Evolutionary conservation across 2,888 invertebrate species (phyloP), one percentile per base, ranked within the genome.

Genomic region (Selenia dentaria): DNA sequence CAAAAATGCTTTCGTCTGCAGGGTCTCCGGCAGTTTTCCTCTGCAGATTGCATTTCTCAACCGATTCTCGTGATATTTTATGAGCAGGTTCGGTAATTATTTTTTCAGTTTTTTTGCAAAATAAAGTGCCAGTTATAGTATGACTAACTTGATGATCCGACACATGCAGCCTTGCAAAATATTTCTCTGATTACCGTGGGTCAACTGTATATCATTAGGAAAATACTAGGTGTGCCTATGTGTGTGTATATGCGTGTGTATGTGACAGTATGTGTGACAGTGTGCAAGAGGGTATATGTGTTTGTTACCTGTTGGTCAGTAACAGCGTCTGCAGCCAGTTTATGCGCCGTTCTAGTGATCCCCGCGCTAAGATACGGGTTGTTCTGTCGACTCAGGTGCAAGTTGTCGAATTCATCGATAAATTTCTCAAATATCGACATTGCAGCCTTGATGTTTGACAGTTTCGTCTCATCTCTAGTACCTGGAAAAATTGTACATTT

Each of bases 391-490:
- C 94, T 92, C 45, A 93, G 79, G 61, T 94, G 94, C 58, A 93
- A 86, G 0, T 92, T 91, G 56, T 95, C 95, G 68, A 94, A 96
- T 54, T 95, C 94, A 44, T 94, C 94, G 0, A 96, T 81, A 81
- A 95, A 96, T 57, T 93, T 92, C 67, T 96, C 95, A 57, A 96
- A 93, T 5, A 93, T 83, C 14, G 92, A 78, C 35, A 96, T 92
- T 0, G 95, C 95, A 54, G 94, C 94, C 55, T 94, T 94, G 50
- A 96, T 95, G 62, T 95, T 94, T 44, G 93, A 91, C 3, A 95
- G 83, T 67, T 96, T 96, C 9, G 94, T 94, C 64, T 95, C 94
- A 64, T 95, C 95, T 58, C 94, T 93, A 0, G 96, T 96, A 38
- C 95, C 94, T 93, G 37, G 1, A 20, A 16, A 16, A 16, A 4